Evolutionary conservation across 1,140 invertebrate genomes (phyloP).

Genomic region (Lucilia sericata): DNA sequence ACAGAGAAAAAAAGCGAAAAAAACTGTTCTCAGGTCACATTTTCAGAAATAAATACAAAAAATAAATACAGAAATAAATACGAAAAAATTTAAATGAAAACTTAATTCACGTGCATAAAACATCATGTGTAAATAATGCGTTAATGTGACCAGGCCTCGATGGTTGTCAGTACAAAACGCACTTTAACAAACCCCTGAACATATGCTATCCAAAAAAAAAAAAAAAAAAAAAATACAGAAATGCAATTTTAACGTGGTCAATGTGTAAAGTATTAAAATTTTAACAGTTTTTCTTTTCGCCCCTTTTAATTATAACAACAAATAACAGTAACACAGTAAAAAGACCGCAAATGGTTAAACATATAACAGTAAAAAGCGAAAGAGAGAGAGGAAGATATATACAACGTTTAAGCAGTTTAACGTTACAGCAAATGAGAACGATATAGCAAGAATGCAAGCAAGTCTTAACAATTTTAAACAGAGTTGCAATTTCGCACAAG

Average conservation of each 20-base stretch:
- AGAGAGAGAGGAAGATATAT: no score
- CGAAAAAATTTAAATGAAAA: neutral
- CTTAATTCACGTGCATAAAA: neutral
- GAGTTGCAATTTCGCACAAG: neutral
- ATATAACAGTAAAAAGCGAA: no score
- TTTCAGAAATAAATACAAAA: no score
- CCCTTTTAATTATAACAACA: conserved; percentile 5
- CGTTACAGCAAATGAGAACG: no score
- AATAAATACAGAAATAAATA: neutral
- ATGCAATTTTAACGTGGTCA: conserved; percentile 24
- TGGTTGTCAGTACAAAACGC: neutral
- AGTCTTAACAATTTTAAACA: neutral
- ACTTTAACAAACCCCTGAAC: neutral
- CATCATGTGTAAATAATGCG: conserved; percentile 25
- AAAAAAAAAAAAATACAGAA: no score
- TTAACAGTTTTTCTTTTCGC: neutral
- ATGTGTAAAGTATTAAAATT: neutral
- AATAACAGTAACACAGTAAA: neutral
- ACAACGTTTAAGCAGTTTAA: neutral
- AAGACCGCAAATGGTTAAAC: neutral
- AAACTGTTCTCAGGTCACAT: no score
- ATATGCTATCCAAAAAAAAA: no score
- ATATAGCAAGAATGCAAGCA: neutral
- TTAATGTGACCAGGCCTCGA: neutral
- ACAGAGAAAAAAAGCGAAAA: no score